Percentiles rank a stretch among this genome's conserved stretches.
phyloP scores from a whole-genome alignment of 2,888 invertebrate genomes.

The Orthosia gracilis region DNA sequence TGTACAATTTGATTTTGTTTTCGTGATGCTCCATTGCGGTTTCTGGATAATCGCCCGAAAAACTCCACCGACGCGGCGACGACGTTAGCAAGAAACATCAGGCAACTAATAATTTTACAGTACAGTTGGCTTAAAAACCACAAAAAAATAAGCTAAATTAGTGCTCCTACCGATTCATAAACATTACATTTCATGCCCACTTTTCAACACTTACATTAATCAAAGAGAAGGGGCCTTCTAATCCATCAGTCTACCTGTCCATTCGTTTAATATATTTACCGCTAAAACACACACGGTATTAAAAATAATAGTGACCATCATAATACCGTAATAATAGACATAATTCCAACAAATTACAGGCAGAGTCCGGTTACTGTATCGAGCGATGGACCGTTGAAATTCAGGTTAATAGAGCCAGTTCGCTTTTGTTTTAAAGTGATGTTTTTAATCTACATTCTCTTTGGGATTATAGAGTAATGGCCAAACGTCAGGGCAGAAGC shows the following conservation, averaged over 20 bases:
- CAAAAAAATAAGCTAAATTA: background rate
- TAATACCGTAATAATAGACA: conserved; percentile 55
- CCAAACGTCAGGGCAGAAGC: background rate
- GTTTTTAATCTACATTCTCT: conserved; percentile 30
- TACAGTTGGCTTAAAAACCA: no score
- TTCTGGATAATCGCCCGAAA: conserved; percentile 22
- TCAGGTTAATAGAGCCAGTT: conserved; percentile 36
- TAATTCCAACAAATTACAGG: conserved; percentile 37
- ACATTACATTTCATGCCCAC: background rate
- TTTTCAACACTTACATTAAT: background rate
- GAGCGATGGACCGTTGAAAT: conserved; percentile 35
- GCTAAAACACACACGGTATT: conserved; percentile 54
- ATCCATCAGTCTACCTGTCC: conserved; percentile 30
- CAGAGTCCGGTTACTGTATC: conserved; percentile 24
- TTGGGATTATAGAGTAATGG: background rate
- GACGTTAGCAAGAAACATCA: no score
- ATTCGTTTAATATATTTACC: conserved; percentile 43
- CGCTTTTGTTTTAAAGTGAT: conserved; percentile 15
- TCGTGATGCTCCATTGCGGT: conserved; percentile 32
- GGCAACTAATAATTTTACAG: no score
- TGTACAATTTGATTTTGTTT: conserved; percentile 47
- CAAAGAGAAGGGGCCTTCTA: conserved; percentile 12
- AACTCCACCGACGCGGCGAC: background rate
- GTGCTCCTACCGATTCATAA: background rate
- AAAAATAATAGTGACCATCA: conserved; percentile 44